phyloP scores from a whole-genome alignment of 2,888 invertebrate species.

The Plagiodera versicolora region DNA sequence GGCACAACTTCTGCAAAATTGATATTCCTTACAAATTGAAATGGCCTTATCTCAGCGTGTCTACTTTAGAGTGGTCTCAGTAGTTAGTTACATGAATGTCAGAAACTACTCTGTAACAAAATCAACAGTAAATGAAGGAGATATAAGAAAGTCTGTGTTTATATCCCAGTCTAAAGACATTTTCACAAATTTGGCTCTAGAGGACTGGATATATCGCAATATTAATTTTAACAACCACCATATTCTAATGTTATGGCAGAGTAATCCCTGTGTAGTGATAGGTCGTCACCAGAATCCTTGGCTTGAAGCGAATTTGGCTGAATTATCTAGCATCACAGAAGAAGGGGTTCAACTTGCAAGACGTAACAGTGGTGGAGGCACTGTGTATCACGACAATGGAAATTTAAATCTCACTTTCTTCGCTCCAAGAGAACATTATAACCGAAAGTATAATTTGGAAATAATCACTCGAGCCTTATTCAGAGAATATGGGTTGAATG shows the following conservation, averaged over 20 bases:
- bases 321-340: slow-evolving; percentile 57
- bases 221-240: slow-evolving; percentile 81
- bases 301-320: slow-evolving; percentile 81
- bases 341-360: slow-evolving; percentile 78
- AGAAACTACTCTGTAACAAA: slow-evolving; percentile 30
- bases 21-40: slow-evolving; percentile 29
- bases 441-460: slow-evolving; percentile 85
- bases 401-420: slow-evolving; percentile 94
- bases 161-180: slow-evolving; percentile 91
- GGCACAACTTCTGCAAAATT: slow-evolving; percentile 41
- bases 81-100: slow-evolving; percentile 33
- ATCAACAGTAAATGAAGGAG: slow-evolving; percentile 24
- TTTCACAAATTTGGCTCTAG: slow-evolving; percentile 90
- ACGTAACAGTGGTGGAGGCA: slow-evolving; percentile 93
- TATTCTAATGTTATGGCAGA: slow-evolving; percentile 89
- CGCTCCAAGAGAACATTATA: slow-evolving; percentile 78
- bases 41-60: slow-evolving; percentile 49
- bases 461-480: slow-evolving; percentile 82
- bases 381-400: slow-evolving; percentile 94
- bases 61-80: slow-evolving; percentile 35
- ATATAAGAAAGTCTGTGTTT: slow-evolving; percentile 82
- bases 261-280: slow-evolving; percentile 92
- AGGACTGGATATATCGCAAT: slow-evolving; percentile 94
- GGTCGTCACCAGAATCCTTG: slow-evolving; percentile 98
- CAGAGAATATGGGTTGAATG: slow-evolving; percentile 77